A percentile compares a stretch with the other conserved stretches of the same genome.
phyloP scores from a whole-genome alignment of 2,888 invertebrate genomes.

The Phengaris arion region DNA sequence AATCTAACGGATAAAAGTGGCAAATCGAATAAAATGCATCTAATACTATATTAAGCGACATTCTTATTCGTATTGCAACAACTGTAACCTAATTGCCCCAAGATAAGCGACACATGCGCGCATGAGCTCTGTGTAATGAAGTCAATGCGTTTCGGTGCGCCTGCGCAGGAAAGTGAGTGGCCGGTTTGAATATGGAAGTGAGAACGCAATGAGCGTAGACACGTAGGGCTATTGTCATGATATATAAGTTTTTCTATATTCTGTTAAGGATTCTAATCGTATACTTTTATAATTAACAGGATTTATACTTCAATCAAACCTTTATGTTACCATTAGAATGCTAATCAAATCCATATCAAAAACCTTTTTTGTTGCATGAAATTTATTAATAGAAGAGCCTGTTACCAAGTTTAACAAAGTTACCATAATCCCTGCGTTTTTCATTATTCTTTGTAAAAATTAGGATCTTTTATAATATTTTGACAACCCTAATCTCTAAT shows the following conservation, averaged over 20 bases:
- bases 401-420: too few relatives aligned
- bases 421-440: too few relatives aligned
- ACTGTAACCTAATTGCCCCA: constrained; percentile 26
- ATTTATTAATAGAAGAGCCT: too few relatives aligned
- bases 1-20: too few relatives aligned
- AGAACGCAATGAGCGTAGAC: constrained; percentile 47
- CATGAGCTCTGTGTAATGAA: constrained; percentile 49
- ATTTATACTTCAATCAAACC: too few relatives aligned
- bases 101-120: constrained; percentile 25
- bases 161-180: constrained; percentile 68
- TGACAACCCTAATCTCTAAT: constrained; percentile 50
- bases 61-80: constrained; percentile 22
- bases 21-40: constrained; percentile 4
- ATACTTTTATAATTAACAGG: too few relatives aligned
- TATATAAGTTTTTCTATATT: neutral
- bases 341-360: too few relatives aligned
- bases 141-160: constrained; percentile 59
- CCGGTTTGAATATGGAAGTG: constrained; percentile 62
- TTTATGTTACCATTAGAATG: too few relatives aligned
- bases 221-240: constrained; percentile 36
- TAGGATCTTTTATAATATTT: neutral
- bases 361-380: too few relatives aligned
- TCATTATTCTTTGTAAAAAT: neutral
- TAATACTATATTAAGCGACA: constrained; percentile 14
- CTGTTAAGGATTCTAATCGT: too few relatives aligned